phyloP scores from a whole-genome alignment of 2,888 invertebrate species.

The Sphaerophoria taeniata region DNA sequence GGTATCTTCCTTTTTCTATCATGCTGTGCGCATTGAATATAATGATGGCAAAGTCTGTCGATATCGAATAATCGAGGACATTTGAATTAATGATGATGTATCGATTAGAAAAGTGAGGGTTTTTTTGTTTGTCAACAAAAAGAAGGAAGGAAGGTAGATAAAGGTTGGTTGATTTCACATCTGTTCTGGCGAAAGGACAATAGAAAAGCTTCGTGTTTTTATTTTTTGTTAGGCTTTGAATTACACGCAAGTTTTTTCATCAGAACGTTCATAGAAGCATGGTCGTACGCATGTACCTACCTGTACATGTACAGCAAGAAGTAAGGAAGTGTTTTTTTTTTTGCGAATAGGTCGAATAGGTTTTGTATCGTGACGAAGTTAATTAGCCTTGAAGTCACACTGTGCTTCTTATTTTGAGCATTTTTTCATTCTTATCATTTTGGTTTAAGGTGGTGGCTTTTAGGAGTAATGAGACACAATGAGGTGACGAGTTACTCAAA shows the following conservation, averaged over 20 bases:
- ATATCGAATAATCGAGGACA: slow-evolving; percentile 63
- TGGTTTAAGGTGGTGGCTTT: not conserved
- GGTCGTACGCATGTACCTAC: too few relatives aligned
- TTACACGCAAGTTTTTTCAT: slow-evolving; percentile 49
- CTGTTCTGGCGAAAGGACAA: slow-evolving; percentile 8
- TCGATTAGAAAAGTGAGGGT: slow-evolving; percentile 31
- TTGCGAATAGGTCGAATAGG: not conserved
- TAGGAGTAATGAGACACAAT: slow-evolving; percentile 50
- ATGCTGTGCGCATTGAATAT: slow-evolving; percentile 27
- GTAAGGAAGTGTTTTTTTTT: not conserved
- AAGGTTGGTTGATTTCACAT: not conserved
- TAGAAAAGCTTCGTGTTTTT: slow-evolving; percentile 32
- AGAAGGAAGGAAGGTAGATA: not conserved
- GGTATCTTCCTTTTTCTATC: slow-evolving; percentile 20
- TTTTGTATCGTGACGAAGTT: slow-evolving; percentile 62
- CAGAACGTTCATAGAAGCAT: not conserved
- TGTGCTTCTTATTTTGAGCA: slow-evolving; percentile 13
- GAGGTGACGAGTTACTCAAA: slow-evolving; percentile 61
- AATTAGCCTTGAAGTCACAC: slow-evolving; percentile 67
- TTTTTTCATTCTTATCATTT: slow-evolving; percentile 35
- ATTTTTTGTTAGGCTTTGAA: slow-evolving; percentile 60
- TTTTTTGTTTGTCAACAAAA: not conserved
- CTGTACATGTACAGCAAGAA: not conserved
- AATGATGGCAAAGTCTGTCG: slow-evolving; percentile 64
- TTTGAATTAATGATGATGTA: slow-evolving; percentile 73